Percentiles rank a stretch among this genome's conserved stretches.
Conservation (phyloP, 2,797 vertebrate genomes). For the Trachurus trachurus region DNA sequence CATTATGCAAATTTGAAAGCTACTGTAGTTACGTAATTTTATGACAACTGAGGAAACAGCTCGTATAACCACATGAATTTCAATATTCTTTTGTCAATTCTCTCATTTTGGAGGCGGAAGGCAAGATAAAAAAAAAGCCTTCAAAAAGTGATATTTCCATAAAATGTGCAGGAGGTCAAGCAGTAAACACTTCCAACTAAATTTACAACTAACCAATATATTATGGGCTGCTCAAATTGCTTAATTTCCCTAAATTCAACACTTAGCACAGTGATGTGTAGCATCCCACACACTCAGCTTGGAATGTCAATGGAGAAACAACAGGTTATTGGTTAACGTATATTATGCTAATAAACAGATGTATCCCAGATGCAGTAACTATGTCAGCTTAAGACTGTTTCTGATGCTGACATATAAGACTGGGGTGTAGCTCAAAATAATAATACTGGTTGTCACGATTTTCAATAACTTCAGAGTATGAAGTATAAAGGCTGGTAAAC, state of each 20-base stretch:
- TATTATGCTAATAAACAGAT: not conserved
- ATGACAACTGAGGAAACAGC: too few species aligned
- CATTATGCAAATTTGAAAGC: too few species aligned
- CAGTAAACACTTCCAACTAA: constrained; percentile 2
- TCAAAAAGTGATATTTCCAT: too few species aligned
- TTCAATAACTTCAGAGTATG: not conserved
- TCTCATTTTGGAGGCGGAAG: too few species aligned
- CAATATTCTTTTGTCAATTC: too few species aligned
- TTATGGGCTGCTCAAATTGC: not conserved
- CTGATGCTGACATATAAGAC: not conserved
- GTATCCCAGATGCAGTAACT: not conserved
- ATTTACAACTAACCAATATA: not conserved
- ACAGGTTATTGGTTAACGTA: not conserved
- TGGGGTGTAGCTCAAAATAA: not conserved
- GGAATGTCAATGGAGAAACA: not conserved
- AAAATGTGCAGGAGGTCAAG: not conserved
- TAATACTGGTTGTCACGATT: not conserved
- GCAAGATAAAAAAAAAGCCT: too few species aligned
- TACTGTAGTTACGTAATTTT: too few species aligned
- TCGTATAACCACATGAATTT: too few species aligned
- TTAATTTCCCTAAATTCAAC: not conserved
- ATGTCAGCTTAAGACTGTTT: not conserved
- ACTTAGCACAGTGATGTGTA: not conserved
- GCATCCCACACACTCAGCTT: not conserved
- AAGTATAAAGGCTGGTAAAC: constrained; percentile 10